Evolutionary conservation across 2,797 vertebrate species (phyloP), one percentile per base, ranked within the genome.

Genomic region (Anableps anableps): DNA sequence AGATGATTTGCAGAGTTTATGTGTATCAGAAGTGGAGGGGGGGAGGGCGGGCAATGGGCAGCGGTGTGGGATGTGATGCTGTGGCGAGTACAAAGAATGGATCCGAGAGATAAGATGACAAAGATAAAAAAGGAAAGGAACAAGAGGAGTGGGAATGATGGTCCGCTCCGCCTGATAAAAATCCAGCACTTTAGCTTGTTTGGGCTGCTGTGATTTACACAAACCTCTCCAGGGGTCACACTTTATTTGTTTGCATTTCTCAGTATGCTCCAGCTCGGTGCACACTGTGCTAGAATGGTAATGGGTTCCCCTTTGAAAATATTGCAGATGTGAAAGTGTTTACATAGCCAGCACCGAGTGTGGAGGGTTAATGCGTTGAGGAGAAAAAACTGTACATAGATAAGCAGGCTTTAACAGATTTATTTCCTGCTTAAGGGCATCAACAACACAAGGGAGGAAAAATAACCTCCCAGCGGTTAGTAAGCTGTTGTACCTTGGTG

Each of bases 81-180:
- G 41, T n/a, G 71, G 71, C 29, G n/a, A 21, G 31, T 50, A 73
- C 71, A 50, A 50, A 74, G 66, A 70, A 82, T 72, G 82, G 75
- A 79, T 81, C 51, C 41, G 53, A 41, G 38, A 88, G 85, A 81
- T 76, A 81, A 89, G 81, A 84, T 71, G 75, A 79, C 77, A 53
- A 66, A 74, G 80, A 71, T 71, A 38, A 55, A n/a, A 51, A 76
- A 77, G 19, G 53, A 45, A 48, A 75, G 81, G 31, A 53, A 74
- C 72, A 74, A 80, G 87, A 75, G 75, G 82, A 75, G 77, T 77
- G 80, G 74, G 71, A 72, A 81, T 72, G 73, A 45, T 19, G 64
- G 21, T 53, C 70, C 29, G 1, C n/a, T 76, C 68, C 83, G 80
- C 68, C 85, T 87, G 78, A 89, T 87, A 51, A 66, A 34, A 50